Conservation (phyloP, 2,888 invertebrate genomes). For the Dicranocentrus wangi region DNA sequence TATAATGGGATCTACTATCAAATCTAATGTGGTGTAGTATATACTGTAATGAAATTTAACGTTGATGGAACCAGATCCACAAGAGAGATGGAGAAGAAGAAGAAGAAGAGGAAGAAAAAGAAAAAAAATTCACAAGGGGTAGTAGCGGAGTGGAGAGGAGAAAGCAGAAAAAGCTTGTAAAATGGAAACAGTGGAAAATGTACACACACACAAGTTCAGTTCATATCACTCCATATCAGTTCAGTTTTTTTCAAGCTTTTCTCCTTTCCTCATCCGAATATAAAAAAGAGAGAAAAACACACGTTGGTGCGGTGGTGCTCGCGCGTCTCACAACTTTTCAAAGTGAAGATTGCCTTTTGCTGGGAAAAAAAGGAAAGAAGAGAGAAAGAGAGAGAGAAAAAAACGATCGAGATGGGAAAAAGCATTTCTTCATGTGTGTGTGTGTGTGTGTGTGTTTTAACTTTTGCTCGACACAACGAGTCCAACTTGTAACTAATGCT, state of each 20-base stretch:
- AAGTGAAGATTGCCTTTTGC: too few species aligned
- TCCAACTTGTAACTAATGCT: too few species aligned
- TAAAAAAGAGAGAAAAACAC: slow-evolving; percentile 3
- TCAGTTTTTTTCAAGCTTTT: too few species aligned
- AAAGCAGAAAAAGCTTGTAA: slow-evolving; percentile 7
- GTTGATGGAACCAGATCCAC: slow-evolving; percentile 54
- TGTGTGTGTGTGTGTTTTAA: too few species aligned
- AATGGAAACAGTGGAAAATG: slow-evolving; percentile 1
- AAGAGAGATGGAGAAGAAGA: slow-evolving; percentile 17
- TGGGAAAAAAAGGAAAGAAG: slow-evolving; percentile 40
- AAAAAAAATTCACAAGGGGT: too few species aligned
- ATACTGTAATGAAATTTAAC: slow-evolving; percentile 61
- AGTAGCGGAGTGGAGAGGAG: slow-evolving; percentile 11
- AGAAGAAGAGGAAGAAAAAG: too few species aligned
- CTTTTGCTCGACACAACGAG: too few species aligned
- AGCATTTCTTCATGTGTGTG: slow-evolving; percentile 45
- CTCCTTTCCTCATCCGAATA: neutral
- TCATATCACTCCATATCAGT: too few species aligned
- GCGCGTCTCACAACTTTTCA: neutral
- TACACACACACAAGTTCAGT: neutral
- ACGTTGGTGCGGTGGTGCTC: neutral
- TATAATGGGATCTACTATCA: slow-evolving; percentile 59
- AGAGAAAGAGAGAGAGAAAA: slow-evolving; percentile 29
- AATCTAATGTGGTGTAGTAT: slow-evolving; percentile 59
- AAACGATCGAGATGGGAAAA: too few species aligned